Percentiles rank a stretch among this genome's conserved stretches.
These are phyloP conservation scores for Dioctria rufipes DNA, from an alignment of 2,888 invertebrate genomes.

Conservation along the genomic window DNA sequence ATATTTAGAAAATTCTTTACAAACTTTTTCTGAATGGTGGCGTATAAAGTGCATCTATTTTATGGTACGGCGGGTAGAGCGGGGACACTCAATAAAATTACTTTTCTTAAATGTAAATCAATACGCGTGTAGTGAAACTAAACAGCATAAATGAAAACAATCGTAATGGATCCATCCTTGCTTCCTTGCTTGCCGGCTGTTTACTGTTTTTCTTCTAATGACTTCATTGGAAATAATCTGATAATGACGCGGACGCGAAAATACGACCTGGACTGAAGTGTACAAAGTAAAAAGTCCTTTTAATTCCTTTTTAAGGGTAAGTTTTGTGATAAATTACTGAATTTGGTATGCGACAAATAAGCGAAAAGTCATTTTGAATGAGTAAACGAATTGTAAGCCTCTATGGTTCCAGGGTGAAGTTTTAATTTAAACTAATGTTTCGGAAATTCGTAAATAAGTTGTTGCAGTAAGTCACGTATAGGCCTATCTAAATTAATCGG, in stretches of 20 bases:
- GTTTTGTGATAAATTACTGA: slow-evolving; percentile 16
- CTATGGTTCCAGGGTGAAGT: not conserved
- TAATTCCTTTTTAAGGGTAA: slow-evolving; percentile 3
- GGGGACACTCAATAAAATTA: not conserved
- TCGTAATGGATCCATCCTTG: not conserved
- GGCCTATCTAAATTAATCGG: too few relatives aligned
- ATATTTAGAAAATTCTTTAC: too few relatives aligned
- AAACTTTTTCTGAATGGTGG: not conserved
- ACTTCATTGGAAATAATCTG: not conserved
- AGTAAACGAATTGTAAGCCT: slow-evolving; percentile 2
- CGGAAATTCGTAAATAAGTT: not conserved
- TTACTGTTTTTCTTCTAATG: not conserved
- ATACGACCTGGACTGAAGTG: not conserved
- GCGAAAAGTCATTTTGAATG: slow-evolving; percentile 14
- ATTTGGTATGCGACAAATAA: slow-evolving; percentile 8
- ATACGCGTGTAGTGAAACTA: not conserved
- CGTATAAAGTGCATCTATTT: not conserved
- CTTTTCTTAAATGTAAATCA: not conserved
- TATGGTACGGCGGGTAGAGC: too few relatives aligned
- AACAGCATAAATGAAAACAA: not conserved
- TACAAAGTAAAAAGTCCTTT: not conserved
- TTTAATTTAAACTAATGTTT: slow-evolving; percentile 15
- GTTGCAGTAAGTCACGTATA: not conserved
- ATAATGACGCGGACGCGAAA: not conserved
- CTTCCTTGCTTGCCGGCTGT: not conserved